Evolutionary conservation across 2,888 invertebrate genomes (phyloP).

Genomic region (Lacanobia oleracea): DNA sequence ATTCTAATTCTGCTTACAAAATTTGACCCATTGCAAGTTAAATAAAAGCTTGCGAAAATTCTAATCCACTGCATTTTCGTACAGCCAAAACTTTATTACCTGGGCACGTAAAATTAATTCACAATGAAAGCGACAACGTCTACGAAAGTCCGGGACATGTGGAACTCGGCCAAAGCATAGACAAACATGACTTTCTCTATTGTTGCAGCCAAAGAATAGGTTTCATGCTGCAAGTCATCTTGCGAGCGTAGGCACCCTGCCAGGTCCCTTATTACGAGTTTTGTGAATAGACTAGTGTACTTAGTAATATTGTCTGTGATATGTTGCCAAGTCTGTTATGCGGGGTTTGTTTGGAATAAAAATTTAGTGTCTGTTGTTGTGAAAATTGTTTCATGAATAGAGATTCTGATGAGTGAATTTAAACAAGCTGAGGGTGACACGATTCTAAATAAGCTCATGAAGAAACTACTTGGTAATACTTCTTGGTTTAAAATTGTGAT

Average conservation of each 20-base stretch:
- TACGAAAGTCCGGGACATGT: slow-evolving; percentile 16
- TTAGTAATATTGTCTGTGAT: slow-evolving; percentile 20
- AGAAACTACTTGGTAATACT: no score
- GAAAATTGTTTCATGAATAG: not conserved
- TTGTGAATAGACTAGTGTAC: slow-evolving; percentile 11
- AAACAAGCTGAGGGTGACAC: no score
- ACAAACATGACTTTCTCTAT: slow-evolving; percentile 40
- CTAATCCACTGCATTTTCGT: not conserved
- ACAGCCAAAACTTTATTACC: not conserved
- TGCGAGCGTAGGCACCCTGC: slow-evolving; percentile 44
- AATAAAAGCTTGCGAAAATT: not conserved
- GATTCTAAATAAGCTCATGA: no score
- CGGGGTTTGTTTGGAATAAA: not conserved
- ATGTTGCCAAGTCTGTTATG: slow-evolving; percentile 12
- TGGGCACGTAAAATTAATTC: slow-evolving; percentile 7
- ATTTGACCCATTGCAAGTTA: not conserved
- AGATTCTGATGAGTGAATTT: no score
- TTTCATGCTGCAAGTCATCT: slow-evolving; percentile 49
- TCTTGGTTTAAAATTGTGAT: no score
- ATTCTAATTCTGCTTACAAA: no score
- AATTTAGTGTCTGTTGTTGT: not conserved
- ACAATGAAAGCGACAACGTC: slow-evolving; percentile 31
- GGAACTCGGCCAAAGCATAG: slow-evolving; percentile 48
- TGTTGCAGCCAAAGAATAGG: slow-evolving; percentile 44
- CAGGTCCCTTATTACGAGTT: slow-evolving; percentile 28